A percentile compares a stretch with the other conserved stretches of the same genome.
These are phyloP conservation scores for Cherax quadricarinatus DNA, from an alignment of 1,140 invertebrate genomes.

Conservation along the genomic window DNA sequence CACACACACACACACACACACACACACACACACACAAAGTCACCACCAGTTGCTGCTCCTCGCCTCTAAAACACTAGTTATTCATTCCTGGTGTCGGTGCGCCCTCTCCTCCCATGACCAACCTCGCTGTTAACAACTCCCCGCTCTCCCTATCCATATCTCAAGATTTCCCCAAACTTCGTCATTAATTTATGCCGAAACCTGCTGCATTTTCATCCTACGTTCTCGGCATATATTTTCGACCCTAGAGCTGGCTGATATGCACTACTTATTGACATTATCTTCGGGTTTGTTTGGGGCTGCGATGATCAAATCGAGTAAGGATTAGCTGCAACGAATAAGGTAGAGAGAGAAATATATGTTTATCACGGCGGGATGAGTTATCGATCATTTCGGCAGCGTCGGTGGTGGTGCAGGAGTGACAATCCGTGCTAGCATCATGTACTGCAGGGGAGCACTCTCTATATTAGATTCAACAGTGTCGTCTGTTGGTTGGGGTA, in stretches of 20 bases:
- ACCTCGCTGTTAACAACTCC: not conserved
- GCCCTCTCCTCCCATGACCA: not conserved
- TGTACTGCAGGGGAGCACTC: slow-evolving; percentile 30
- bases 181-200: not conserved
- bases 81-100: not conserved
- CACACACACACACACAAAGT: not conserved
- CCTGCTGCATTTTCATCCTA: not conserved
- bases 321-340: not conserved
- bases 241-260: too few relatives aligned
- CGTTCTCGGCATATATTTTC: not conserved
- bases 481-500: not conserved
- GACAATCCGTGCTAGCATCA: slow-evolving; percentile 27
- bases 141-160: not conserved
- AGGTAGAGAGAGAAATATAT: not conserved
- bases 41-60: not conserved
- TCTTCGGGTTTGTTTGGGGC: too few relatives aligned
- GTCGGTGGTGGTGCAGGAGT: not conserved
- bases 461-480: slow-evolving; percentile 38
- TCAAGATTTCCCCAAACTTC: not conserved
- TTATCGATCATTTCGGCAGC: not conserved
- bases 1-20: not conserved
- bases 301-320: not conserved
- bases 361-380: not conserved
- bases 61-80: not conserved
- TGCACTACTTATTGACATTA: too few relatives aligned